Conservation (phyloP, 2,888 invertebrate genomes). For the Lobophora halterata region DNA sequence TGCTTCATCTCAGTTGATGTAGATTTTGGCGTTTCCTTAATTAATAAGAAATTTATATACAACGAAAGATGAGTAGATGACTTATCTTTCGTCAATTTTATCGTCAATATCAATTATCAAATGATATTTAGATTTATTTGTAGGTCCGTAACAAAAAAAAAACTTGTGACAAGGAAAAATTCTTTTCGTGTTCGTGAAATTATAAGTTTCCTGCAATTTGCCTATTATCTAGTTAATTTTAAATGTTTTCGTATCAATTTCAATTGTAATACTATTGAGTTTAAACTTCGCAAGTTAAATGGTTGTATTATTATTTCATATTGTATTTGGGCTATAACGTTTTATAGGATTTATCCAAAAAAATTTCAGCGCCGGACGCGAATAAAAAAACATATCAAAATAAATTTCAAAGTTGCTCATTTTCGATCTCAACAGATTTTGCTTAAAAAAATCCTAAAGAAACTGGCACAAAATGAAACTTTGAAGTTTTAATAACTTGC, state of each 20-base stretch:
- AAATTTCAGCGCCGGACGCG: conserved; percentile 17
- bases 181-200: background rate
- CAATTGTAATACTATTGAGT: background rate
- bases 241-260: background rate
- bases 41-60: too few species aligned
- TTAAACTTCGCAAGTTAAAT: conserved; percentile 8
- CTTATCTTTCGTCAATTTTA: too few species aligned
- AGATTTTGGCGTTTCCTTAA: too few species aligned
- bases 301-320: background rate
- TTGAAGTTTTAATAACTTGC: too few species aligned
- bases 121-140: too few species aligned
- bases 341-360: background rate
- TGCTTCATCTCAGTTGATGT: too few species aligned
- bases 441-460: too few species aligned
- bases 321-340: conserved; percentile 3
- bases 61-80: too few species aligned
- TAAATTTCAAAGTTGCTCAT: conserved; percentile 1
- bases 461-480: too few species aligned
- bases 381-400: background rate
- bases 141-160: too few species aligned
- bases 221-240: conserved; percentile 3
- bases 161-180: conserved; percentile 46
- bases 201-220: background rate
- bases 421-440: conserved; percentile 22
- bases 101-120: too few species aligned